Base-by-base conservation (phyloP, 1,140 invertebrate species). In the Zelostemma sp. region DNA sequence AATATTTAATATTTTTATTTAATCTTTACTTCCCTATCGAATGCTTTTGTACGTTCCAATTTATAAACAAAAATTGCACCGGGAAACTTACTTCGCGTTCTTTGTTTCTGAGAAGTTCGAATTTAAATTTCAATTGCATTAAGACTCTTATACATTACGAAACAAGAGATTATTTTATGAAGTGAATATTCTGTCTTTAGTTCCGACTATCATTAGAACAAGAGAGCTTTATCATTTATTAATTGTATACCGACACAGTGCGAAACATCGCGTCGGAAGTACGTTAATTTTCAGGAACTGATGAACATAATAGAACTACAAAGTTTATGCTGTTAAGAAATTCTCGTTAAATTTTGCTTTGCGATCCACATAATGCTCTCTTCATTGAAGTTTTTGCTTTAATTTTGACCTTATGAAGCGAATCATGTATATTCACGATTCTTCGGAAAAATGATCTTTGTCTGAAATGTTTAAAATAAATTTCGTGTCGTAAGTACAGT, bases 321-420 rank as follows among this genome's bases (percentile, higher is more conserved):
- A 72, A 68, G 64, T 72, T 72, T 63, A 25, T 64, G 51, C 46
- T 55, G 47, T 45, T 51, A 60, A 67, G 63, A 67, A 72, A 53
- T 67, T 68, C 49, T 47, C 46, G 48, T 58, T 51, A 60, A 64
- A 61, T 60, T 72, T 72, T 61, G 60, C 55, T 67, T 72, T 64
- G 61, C 57, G 48, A 68, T 60, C 65, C 49, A 31, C 35, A 48
- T 21, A 38, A 58, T 56, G 68, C 53, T 56, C 54, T 53, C 55
- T 38, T 43, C 45, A 53, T 66, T 58, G 45, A 35, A 58, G 47
- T 49, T 51, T 60, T 58, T 31, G 47, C 54, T 35, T 31, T 33
- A 46, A 63, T 67, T 51, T 25, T 11, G 19, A 54, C 17, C n/a
- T 1, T n/a, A 19, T n/a, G 16, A 16, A 66, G 49, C 50, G 49